Conservation (phyloP, 64 coral and sea anemone species). For the Dendronephthya gigantea region DNA sequence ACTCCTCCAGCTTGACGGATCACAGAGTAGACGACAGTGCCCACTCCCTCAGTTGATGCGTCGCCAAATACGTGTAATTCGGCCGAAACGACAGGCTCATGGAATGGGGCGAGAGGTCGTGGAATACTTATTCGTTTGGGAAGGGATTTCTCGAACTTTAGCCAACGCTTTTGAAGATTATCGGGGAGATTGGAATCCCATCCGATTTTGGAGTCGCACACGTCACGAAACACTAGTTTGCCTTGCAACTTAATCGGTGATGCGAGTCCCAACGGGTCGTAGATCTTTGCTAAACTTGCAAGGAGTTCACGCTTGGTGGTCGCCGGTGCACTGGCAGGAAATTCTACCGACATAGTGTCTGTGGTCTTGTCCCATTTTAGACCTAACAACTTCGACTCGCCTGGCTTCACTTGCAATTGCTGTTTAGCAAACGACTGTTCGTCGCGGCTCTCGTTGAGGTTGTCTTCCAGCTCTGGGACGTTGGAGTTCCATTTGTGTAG, state of each 20-base stretch:
- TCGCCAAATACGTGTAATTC: background rate
- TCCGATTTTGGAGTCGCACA: background rate
- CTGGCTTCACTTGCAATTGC: background rate
- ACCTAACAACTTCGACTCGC: background rate
- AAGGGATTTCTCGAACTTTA: background rate
- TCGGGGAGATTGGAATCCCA: background rate
- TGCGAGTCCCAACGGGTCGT: background rate
- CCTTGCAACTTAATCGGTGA: background rate
- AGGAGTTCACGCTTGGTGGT: background rate
- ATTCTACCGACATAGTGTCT: background rate
- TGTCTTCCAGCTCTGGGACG: background rate
- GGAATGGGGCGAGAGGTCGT: background rate
- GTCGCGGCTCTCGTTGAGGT: background rate
- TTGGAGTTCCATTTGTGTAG: slow-evolving; percentile 2
- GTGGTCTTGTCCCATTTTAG: background rate
- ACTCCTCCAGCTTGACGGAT: background rate
- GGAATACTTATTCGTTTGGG: background rate
- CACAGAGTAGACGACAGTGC: background rate
- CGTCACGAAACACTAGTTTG: background rate
- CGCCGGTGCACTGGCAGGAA: background rate
- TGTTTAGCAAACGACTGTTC: background rate
- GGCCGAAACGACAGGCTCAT: background rate
- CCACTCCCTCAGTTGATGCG: background rate
- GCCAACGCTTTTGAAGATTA: background rate
- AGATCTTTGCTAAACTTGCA: background rate